phyloP scores from a whole-genome alignment of 2,797 vertebrate species.

The Melanogrammus aeglefinus region DNA sequence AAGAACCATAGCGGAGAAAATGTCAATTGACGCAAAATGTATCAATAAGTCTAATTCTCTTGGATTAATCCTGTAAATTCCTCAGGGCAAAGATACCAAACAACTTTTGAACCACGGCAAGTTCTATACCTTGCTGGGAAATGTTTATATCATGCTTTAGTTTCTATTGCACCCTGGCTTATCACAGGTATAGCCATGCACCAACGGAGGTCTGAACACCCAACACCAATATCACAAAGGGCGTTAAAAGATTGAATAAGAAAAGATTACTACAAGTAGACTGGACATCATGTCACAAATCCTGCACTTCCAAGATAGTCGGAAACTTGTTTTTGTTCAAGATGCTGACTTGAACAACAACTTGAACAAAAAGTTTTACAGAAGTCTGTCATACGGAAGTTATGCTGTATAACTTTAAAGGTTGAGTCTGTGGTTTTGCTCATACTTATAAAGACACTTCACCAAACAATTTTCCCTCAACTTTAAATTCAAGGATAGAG shows the following conservation, averaged over 20 bases:
- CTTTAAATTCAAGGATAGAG: not conserved
- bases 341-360: not conserved
- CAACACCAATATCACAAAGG: constrained; percentile 48
- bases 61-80: not conserved
- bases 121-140: not conserved
- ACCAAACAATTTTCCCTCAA: not conserved
- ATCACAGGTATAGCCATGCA: constrained; percentile 31
- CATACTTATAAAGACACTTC: not conserved
- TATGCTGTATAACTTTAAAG: not conserved
- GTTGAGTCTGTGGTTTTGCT: not conserved
- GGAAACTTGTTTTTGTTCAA: constrained; percentile 15
- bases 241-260: constrained; percentile 64
- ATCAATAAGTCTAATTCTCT: not conserved
- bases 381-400: too few species aligned
- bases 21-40: not conserved
- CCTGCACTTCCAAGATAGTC: constrained; percentile 56
- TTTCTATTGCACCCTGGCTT: constrained; percentile 10
- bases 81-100: not conserved
- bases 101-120: not conserved
- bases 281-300: constrained; percentile 67
- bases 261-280: constrained; percentile 59
- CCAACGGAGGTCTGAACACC: constrained; percentile 38
- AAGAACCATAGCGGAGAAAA: not conserved
- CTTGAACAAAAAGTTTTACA: too few species aligned
- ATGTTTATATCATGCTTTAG: constrained; percentile 24